Evolutionary conservation across 2,113 vertebrate genomes (phyloP).

Genomic region (Thryonomys swinderianus): DNA sequence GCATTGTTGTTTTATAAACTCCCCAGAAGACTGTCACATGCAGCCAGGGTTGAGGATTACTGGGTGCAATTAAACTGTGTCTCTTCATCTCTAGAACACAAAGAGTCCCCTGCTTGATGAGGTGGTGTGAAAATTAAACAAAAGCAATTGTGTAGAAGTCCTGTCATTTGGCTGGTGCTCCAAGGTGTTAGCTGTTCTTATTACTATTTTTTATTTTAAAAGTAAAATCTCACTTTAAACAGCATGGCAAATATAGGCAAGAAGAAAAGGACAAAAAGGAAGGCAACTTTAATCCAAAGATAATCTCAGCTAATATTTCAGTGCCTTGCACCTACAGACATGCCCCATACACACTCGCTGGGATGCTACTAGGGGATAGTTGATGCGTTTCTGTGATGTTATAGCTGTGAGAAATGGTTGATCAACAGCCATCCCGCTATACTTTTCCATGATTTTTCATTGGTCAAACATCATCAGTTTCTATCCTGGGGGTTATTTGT

Average conservation of each 20-base stretch:
- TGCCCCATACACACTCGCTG: fast-evolving
- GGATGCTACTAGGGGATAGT: background rate
- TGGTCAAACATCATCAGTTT: background rate
- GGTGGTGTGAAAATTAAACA: background rate
- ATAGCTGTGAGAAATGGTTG: background rate
- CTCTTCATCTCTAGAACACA: background rate
- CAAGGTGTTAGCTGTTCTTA: background rate
- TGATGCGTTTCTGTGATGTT: background rate
- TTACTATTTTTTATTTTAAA: background rate
- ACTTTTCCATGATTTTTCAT: fast-evolving
- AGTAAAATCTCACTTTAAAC: background rate
- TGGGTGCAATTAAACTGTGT: background rate
- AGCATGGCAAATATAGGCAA: background rate
- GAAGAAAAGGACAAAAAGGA: background rate
- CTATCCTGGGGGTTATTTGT: background rate
- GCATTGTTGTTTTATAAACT: background rate
- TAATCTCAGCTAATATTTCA: background rate
- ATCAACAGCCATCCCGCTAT: background rate
- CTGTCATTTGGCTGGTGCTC: background rate
- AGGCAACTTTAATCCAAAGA: background rate
- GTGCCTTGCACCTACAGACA: background rate
- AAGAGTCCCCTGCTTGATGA: no score
- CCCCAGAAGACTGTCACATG: background rate
- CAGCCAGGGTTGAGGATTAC: background rate
- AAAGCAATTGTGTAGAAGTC: background rate